A percentile compares a stretch with the other conserved stretches of the same genome.
Conservation (phyloP, 2,113 vertebrate genomes). For the Sardina pilchardus region DNA sequence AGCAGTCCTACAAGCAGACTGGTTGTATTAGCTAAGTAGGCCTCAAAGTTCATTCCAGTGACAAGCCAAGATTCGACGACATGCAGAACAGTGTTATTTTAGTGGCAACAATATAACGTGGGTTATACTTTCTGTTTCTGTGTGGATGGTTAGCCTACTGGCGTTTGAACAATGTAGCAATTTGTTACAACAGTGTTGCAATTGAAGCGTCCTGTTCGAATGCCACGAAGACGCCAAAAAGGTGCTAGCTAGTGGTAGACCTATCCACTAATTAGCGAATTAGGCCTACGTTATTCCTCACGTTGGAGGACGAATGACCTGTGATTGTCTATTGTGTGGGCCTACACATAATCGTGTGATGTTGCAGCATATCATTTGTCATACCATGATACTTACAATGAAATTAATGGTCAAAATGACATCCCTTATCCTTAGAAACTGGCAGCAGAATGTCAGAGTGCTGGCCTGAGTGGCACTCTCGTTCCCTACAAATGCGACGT, state of each 20-base stretch:
- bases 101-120: not conserved
- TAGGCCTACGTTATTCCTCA: too few relatives aligned
- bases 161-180: not conserved
- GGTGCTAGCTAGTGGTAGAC: not conserved
- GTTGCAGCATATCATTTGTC: too few relatives aligned
- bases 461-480: conserved; percentile 76
- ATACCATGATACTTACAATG: too few relatives aligned
- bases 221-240: not conserved
- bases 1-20: not conserved
- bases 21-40: not conserved
- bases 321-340: too few relatives aligned
- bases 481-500: conserved; percentile 84
- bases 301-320: not conserved
- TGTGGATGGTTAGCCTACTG: not conserved
- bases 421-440: conserved; percentile 69
- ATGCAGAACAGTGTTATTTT: not conserved
- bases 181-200: not conserved
- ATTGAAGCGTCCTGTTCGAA: not conserved
- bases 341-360: too few relatives aligned
- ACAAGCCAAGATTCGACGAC: not conserved
- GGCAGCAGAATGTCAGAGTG: conserved; percentile 79
- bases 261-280: too few relatives aligned
- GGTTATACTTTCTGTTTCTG: not conserved
- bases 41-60: not conserved
- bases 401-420: not conserved